Conservation (phyloP, 1,140 invertebrate genomes). For the Drosophila prosaltans region DNA sequence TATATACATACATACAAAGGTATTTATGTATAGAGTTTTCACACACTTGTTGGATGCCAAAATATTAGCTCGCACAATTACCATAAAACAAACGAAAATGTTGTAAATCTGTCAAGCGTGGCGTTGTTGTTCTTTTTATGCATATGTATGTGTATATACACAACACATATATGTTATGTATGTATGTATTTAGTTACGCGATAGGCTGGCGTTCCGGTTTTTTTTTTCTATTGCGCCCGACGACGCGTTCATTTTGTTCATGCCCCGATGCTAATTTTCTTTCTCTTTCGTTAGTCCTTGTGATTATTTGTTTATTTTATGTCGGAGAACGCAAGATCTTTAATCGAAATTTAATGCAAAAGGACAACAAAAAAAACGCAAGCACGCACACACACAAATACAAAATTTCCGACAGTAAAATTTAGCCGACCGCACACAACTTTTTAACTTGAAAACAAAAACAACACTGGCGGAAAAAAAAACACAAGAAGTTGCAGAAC, state of each 20-base stretch:
- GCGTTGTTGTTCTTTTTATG: conserved; percentile 17
- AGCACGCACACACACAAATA: background rate
- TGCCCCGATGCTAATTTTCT: background rate
- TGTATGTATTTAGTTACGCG: conserved; percentile 14
- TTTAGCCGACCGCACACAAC: conserved; percentile 3
- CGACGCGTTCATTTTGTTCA: conserved; percentile 6
- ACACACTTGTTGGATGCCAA: conserved; percentile 21
- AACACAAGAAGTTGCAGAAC: background rate
- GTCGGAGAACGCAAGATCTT: background rate
- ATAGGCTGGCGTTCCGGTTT: conserved; percentile 7
- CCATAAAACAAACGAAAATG: conserved; percentile 19
- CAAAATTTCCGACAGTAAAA: background rate
- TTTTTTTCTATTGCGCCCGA: conserved; percentile 12
- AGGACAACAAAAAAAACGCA: conserved; percentile 2
- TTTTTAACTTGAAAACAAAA: conserved; percentile 10
- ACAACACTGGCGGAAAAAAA: conserved; percentile 4
- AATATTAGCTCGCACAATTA: conserved; percentile 21
- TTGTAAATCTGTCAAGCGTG: conserved; percentile 17
- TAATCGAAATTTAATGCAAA: background rate
- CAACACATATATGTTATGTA: background rate
- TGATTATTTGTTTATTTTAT: background rate
- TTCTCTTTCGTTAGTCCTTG: background rate
- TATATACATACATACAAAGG: background rate
- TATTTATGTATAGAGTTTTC: background rate
- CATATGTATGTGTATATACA: conserved; percentile 12